Evolutionary conservation across 2,797 vertebrate species (phyloP).

Genomic region (Aeoliscus strigatus): DNA sequence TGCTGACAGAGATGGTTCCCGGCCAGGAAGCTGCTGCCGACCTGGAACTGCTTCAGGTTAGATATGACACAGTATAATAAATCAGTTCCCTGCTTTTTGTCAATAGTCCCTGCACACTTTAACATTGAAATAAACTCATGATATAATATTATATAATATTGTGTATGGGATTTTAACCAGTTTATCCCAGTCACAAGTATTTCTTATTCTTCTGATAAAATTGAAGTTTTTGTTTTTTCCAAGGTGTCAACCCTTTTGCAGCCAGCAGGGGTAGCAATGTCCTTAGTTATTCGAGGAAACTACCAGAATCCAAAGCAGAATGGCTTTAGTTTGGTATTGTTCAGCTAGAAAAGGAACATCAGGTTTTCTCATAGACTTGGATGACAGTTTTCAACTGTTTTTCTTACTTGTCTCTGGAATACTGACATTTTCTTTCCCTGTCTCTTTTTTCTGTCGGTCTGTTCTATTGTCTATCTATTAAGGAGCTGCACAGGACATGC

Average conservation of each 20-base stretch:
- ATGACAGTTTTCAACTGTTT: too few relatives aligned
- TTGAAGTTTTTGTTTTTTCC: too few relatives aligned
- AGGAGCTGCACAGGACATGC: conserved; percentile 93
- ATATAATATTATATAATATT: too few relatives aligned
- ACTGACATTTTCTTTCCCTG: neutral
- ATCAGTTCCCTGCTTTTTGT: too few relatives aligned
- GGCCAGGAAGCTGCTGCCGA: conserved; percentile 93
- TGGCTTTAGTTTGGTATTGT: conserved; percentile 21
- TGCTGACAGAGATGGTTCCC: conserved; percentile 96
- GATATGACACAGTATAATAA: too few relatives aligned
- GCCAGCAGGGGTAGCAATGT: conserved; percentile 62
- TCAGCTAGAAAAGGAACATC: too few relatives aligned
- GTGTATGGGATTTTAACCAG: too few relatives aligned
- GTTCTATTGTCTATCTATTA: conserved; percentile 5
- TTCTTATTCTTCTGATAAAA: too few relatives aligned
- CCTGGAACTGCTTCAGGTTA: conserved; percentile 89
- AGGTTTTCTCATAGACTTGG: conserved; percentile 1
- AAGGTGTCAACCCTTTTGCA: neutral
- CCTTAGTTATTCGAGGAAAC: conserved; percentile 21
- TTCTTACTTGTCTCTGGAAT: too few relatives aligned
- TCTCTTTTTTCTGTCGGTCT: neutral
- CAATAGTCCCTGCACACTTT: too few relatives aligned
- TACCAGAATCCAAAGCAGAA: conserved; percentile 7
- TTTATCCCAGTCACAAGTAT: too few relatives aligned
- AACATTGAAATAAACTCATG: too few relatives aligned